These are phyloP conservation scores for Tipula unca DNA, from an alignment of 2,888 invertebrate genomes.

Conservation along the genomic window DNA sequence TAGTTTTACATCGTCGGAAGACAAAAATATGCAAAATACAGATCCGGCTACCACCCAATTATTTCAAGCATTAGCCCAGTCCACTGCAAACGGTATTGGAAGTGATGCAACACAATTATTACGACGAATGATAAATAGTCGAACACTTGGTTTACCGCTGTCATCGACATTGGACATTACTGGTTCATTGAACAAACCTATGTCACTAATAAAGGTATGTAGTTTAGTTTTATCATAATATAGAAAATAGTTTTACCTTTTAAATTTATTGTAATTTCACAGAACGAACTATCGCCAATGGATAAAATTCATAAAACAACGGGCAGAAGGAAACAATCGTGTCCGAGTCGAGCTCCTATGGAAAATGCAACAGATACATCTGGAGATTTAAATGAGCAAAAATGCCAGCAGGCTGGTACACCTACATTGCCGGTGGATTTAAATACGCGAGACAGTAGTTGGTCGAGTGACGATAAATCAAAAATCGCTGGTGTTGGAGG, in stretches of 20 bases:
- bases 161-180: conserved; percentile 42
- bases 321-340: conserved; percentile 73
- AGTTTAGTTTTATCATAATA: neutral
- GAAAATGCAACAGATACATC: conserved; percentile 17
- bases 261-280: conserved; percentile 26
- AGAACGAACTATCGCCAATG: conserved; percentile 29
- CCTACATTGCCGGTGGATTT: conserved; percentile 27
- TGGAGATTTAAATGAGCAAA: conserved; percentile 22
- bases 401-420: conserved; percentile 25
- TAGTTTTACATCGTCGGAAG: conserved; percentile 37
- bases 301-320: conserved; percentile 30
- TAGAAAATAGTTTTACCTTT: neutral
- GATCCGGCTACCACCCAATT: conserved; percentile 42
- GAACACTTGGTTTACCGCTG: conserved; percentile 62
- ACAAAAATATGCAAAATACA: conserved; percentile 30
- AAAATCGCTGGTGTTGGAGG: neutral
- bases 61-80: conserved; percentile 42
- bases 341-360: conserved; percentile 56
- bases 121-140: conserved; percentile 65
- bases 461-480: neutral
- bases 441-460: conserved; percentile 26
- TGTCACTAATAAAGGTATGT: conserved; percentile 25
- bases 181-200: conserved; percentile 36
- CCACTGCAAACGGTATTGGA: conserved; percentile 44
- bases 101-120: conserved; percentile 69